phyloP scores from a whole-genome alignment of 2,113 vertebrate species.

The Hippoglossus stenolepis region DNA sequence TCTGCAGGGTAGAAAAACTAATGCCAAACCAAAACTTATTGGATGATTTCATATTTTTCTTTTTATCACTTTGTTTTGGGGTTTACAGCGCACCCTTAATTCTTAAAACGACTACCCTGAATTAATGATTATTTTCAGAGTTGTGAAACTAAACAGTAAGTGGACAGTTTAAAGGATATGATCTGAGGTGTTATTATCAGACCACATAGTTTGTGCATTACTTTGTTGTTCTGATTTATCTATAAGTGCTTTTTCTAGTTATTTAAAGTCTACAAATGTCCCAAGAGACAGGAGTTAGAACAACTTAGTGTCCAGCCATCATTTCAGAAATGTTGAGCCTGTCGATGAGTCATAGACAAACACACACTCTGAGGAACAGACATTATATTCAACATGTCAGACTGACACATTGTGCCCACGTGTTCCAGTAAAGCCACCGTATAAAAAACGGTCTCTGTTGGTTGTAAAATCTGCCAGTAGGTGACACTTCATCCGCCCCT shows the following conservation, averaged over 20 bases:
- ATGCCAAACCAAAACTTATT: too few relatives aligned
- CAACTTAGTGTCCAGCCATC: background rate
- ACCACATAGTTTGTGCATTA: too few relatives aligned
- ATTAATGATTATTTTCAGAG: too few relatives aligned
- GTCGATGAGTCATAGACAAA: background rate
- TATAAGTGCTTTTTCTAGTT: background rate
- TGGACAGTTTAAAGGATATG: too few relatives aligned
- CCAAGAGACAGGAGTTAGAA: background rate
- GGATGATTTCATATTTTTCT: too few relatives aligned
- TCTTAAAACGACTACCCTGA: too few relatives aligned
- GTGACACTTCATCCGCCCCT: constrained; percentile 3
- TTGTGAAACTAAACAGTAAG: too few relatives aligned
- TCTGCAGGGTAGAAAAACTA: too few relatives aligned
- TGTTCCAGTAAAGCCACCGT: background rate
- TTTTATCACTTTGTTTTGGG: too few relatives aligned
- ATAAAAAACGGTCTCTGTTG: background rate
- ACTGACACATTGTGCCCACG: background rate
- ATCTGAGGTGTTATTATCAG: too few relatives aligned
- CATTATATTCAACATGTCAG: background rate
- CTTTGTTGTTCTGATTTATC: background rate
- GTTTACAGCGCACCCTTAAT: too few relatives aligned
- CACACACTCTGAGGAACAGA: constrained; percentile 5
- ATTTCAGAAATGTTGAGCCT: background rate
- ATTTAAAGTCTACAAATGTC: background rate
- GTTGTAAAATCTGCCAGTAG: constrained; percentile 5